Percentiles rank a stretch among this genome's conserved stretches.
These are phyloP conservation scores for Phymanthus crucifer DNA, from an alignment of 92 coral and sea anemone genomes.

Conservation along the genomic window DNA sequence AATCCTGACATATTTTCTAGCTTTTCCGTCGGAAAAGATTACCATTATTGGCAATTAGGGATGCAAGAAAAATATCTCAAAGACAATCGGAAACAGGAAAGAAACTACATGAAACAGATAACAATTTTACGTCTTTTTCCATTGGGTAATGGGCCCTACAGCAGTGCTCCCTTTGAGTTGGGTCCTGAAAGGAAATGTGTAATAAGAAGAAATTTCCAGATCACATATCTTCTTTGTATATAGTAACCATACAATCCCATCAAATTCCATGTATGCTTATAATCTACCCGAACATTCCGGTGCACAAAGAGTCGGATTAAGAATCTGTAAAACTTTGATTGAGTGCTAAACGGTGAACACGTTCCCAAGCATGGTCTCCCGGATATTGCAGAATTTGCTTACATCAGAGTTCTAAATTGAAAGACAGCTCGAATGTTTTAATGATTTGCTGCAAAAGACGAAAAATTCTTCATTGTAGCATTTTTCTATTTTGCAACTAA, in stretches of 20 bases:
- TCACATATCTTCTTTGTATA: too few relatives aligned
- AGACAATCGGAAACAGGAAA: not conserved
- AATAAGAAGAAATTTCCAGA: not conserved
- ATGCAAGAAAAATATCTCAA: not conserved
- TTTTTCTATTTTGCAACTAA: not conserved
- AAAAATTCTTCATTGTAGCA: too few relatives aligned
- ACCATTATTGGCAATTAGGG: not conserved
- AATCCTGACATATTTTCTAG: not conserved
- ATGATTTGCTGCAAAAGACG: not conserved
- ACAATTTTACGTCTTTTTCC: not conserved
- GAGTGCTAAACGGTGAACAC: not conserved
- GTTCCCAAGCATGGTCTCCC: not conserved
- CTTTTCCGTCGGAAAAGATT: not conserved
- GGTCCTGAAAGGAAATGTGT: not conserved
- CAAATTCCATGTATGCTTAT: not conserved
- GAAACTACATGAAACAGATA: not conserved
- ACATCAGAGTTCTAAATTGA: too few relatives aligned
- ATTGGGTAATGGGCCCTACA: not conserved
- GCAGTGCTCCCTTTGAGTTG: not conserved
- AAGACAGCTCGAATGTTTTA: not conserved
- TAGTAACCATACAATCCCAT: too few relatives aligned
- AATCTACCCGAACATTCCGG: not conserved
- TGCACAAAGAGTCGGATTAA: not conserved
- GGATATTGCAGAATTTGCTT: not conserved
- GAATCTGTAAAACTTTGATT: not conserved